Conservation (phyloP, 2,113 vertebrate genomes). For the Micronycteris hirsuta region DNA sequence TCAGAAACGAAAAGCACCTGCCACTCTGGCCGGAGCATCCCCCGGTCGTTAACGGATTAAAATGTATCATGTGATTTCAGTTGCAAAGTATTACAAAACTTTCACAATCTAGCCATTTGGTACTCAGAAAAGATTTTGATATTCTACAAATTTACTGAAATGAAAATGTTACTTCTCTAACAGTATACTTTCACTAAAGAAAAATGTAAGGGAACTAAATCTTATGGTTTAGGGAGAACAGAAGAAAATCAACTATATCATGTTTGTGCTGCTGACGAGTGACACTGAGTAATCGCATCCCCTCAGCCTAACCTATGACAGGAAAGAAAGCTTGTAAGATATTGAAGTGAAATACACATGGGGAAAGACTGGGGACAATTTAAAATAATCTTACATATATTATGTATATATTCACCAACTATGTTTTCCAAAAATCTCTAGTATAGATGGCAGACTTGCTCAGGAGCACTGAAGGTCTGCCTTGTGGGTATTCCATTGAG, state of each 20-base stretch:
- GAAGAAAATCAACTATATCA: neutral
- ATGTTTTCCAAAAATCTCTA: neutral
- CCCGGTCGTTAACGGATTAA: conserved; percentile 60
- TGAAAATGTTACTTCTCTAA: conserved; percentile 41
- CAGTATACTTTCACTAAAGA: neutral
- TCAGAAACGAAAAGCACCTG: conserved; percentile 67
- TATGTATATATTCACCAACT: neutral
- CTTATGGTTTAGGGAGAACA: neutral
- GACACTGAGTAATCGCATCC: neutral
- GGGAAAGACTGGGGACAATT: neutral
- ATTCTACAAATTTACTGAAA: conserved; percentile 55
- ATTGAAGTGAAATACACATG: neutral
- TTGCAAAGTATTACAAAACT: conserved; percentile 74
- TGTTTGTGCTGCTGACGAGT: rapidly evolving
- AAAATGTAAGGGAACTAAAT: neutral
- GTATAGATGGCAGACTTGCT: neutral
- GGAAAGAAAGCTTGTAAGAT: neutral
- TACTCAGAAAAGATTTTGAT: conserved; percentile 73
- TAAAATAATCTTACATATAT: neutral
- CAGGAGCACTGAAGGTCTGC: neutral
- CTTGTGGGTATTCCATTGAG: neutral
- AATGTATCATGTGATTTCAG: conserved; percentile 64
- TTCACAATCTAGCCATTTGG: conserved; percentile 61
- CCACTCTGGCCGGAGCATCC: conserved; percentile 71
- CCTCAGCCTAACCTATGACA: neutral